phyloP scores from a whole-genome alignment of 2,797 vertebrate genomes.

The Sandelia bainsii region DNA sequence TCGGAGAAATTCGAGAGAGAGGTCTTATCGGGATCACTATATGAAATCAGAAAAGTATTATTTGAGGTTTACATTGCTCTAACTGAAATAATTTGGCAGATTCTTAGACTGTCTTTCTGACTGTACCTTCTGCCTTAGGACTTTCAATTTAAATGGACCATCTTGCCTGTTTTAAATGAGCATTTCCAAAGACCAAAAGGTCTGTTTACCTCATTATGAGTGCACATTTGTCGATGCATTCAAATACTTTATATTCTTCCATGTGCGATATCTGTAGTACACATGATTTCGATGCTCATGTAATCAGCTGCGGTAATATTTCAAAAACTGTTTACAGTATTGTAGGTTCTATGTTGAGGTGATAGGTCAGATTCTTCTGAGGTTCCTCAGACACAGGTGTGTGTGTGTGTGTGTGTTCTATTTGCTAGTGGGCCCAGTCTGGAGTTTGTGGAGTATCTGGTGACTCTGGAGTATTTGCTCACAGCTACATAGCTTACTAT shows the following conservation, averaged over 20 bases:
- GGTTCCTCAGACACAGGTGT: slow-evolving; percentile 37
- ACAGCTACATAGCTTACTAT: slow-evolving; percentile 55
- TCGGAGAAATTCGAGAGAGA: neutral
- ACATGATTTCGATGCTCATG: neutral
- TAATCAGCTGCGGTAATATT: neutral
- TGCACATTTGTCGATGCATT: too few relatives aligned
- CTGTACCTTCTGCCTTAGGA: too few relatives aligned
- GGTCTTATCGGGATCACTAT: too few relatives aligned
- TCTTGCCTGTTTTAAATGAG: too few relatives aligned
- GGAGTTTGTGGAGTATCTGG: slow-evolving; percentile 63
- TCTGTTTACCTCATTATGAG: slow-evolving; percentile 1
- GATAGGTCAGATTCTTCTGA: slow-evolving; percentile 52
- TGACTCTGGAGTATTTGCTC: slow-evolving; percentile 68
- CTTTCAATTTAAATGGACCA: too few relatives aligned
- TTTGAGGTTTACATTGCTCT: too few relatives aligned
- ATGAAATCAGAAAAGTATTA: too few relatives aligned
- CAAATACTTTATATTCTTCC: too few relatives aligned
- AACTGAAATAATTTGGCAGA: too few relatives aligned
- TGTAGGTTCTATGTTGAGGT: slow-evolving; percentile 55
- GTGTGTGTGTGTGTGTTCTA: slow-evolving; percentile 24
- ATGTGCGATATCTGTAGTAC: neutral
- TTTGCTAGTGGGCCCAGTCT: slow-evolving; percentile 51
- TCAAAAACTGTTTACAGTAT: too few relatives aligned
- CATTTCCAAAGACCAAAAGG: neutral
- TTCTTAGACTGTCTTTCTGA: too few relatives aligned